Evolutionary conservation across 2,113 vertebrate species (phyloP).

Genomic region (Platichthys stellatus): DNA sequence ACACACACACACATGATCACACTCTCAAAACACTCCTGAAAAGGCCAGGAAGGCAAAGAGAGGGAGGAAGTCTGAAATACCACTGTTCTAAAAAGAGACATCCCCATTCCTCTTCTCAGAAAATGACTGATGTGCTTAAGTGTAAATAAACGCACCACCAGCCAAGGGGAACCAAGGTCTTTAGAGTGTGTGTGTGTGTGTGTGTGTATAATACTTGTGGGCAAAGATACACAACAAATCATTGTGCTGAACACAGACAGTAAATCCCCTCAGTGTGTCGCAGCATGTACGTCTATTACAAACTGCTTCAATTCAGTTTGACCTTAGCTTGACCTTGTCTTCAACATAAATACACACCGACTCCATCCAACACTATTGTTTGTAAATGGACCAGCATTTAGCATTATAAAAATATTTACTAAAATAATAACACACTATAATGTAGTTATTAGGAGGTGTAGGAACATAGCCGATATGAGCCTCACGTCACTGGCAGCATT

Average conservation of each 20-base stretch:
- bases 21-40: constrained; percentile 67
- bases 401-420: too few species aligned
- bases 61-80: constrained; percentile 40
- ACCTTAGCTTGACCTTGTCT: constrained; percentile 2
- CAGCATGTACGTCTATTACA: neutral
- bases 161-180: constrained; percentile 34
- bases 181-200: neutral
- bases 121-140: constrained; percentile 52
- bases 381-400: too few species aligned
- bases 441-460: too few species aligned
- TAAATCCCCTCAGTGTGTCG: neutral
- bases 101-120: constrained; percentile 33
- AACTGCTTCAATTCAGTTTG: neutral
- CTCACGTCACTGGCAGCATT: too few species aligned
- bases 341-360: too few species aligned
- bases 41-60: constrained; percentile 61
- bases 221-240: constrained; percentile 30
- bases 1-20: constrained; percentile 21
- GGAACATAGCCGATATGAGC: too few species aligned
- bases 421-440: too few species aligned
- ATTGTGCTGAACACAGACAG: constrained; percentile 7
- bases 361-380: too few species aligned
- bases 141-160: constrained; percentile 43
- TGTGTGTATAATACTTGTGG: neutral
- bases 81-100: constrained; percentile 51